phyloP scores from a whole-genome alignment of 2,888 invertebrate species.

The Hipparchia semele region DNA sequence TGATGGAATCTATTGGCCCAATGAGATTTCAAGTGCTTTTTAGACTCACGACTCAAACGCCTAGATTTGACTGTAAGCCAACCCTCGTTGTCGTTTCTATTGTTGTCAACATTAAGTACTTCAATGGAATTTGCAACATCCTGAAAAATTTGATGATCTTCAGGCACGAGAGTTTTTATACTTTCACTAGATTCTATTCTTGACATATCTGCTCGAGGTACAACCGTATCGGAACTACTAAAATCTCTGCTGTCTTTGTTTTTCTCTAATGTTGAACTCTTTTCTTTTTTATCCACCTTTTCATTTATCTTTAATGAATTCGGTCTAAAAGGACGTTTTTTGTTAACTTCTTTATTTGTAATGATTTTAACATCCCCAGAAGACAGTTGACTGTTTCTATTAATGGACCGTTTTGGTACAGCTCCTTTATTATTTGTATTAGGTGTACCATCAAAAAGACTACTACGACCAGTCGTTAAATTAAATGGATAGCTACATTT shows the following conservation, averaged over 20 bases:
- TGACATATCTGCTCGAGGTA: constrained; percentile 71
- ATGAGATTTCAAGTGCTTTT: constrained; percentile 85
- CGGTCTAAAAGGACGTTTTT: constrained; percentile 63
- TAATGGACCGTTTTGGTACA: constrained; percentile 46
- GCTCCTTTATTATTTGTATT: constrained; percentile 49
- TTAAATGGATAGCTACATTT: constrained; percentile 81
- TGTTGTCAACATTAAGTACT: constrained; percentile 71
- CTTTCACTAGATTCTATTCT: constrained; percentile 79
- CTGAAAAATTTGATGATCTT: constrained; percentile 55
- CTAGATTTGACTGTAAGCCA: constrained; percentile 95
- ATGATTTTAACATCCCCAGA: constrained; percentile 63
- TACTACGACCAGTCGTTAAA: constrained; percentile 75
- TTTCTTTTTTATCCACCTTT: constrained; percentile 61
- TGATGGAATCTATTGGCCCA: constrained; percentile 91
- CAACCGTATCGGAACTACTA: constrained; percentile 83
- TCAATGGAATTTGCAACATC: constrained; percentile 75
- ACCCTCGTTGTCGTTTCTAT: constrained; percentile 85
- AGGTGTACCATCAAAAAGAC: constrained; percentile 65
- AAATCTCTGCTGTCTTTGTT: constrained; percentile 70
- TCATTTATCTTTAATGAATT: constrained; percentile 63
- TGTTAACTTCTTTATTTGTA: constrained; percentile 57
- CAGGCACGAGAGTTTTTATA: constrained; percentile 76
- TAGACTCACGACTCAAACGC: constrained; percentile 82
- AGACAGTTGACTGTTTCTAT: constrained; percentile 56
- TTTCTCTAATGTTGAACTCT: constrained; percentile 57